Evolutionary conservation across 2,888 invertebrate species (phyloP).

Genomic region (Mythimna vitellina): DNA sequence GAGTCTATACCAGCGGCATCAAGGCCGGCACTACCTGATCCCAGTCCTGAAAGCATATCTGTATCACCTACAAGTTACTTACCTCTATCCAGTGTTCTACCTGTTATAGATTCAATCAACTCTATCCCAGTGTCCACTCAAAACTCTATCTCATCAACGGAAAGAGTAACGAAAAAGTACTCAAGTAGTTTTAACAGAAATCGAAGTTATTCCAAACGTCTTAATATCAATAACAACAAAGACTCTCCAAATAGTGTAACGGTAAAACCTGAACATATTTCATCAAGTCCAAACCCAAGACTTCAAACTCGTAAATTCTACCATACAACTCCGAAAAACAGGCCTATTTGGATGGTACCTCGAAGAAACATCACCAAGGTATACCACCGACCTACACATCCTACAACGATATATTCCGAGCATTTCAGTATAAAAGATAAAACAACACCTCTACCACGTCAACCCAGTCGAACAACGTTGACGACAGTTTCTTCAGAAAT

Average conservation of each 20-base stretch:
- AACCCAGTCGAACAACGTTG: slow-evolving; percentile 74
- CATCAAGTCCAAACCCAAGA: slow-evolving; percentile 72
- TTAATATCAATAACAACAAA: slow-evolving; percentile 79
- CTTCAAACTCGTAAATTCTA: slow-evolving; percentile 81
- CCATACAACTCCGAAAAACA: slow-evolving; percentile 82
- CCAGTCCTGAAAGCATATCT: slow-evolving; percentile 69
- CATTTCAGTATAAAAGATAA: slow-evolving; percentile 84
- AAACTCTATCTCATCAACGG: slow-evolving; percentile 76
- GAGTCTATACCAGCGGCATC: slow-evolving; percentile 68
- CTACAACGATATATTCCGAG: slow-evolving; percentile 85
- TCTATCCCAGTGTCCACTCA: slow-evolving; percentile 75
- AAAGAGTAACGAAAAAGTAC: slow-evolving; percentile 73
- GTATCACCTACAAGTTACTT: slow-evolving; percentile 71
- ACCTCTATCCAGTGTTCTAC: slow-evolving; percentile 71
- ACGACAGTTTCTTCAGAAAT: slow-evolving; percentile 88
- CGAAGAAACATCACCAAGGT: slow-evolving; percentile 78
- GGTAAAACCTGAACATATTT: slow-evolving; percentile 70
- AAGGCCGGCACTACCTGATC: slow-evolving; percentile 63
- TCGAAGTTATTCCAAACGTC: slow-evolving; percentile 82
- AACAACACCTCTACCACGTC: slow-evolving; percentile 70
- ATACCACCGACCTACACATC: slow-evolving; percentile 72
- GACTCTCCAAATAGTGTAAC: slow-evolving; percentile 85
- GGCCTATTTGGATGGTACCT: slow-evolving; percentile 86
- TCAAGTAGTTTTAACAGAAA: slow-evolving; percentile 78
- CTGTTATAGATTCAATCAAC: slow-evolving; percentile 68